Percentiles rank a stretch among this genome's conserved stretches.
phyloP scores from a whole-genome alignment of 2,113 vertebrate species.

The Steatornis caripensis region DNA sequence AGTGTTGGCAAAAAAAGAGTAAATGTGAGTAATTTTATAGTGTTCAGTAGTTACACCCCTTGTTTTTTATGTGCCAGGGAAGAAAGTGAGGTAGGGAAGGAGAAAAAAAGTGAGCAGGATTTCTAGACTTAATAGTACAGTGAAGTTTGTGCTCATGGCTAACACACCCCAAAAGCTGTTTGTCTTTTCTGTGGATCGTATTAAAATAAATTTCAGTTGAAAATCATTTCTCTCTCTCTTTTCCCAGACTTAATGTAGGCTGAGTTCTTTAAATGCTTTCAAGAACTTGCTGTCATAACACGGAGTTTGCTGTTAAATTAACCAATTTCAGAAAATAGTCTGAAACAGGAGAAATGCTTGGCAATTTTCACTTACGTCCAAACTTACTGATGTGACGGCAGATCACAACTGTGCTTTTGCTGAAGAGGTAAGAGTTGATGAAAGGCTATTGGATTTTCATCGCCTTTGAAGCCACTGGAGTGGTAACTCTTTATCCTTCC shows the following conservation, averaged over 20 bases:
- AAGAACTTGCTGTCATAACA: neutral
- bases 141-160: neutral
- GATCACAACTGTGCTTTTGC: neutral
- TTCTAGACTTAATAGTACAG: neutral
- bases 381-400: neutral
- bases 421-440: neutral
- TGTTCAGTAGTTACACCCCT: neutral
- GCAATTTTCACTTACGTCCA: neutral
- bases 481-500: neutral
- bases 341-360: neutral
- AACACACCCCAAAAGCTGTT: neutral
- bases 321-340: neutral
- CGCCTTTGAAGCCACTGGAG: neutral
- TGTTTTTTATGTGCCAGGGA: neutral
- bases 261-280: neutral
- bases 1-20: neutral
- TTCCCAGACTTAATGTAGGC: neutral
- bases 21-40: neutral
- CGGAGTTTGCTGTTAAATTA: neutral
- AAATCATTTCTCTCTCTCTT: neutral
- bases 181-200: neutral
- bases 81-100: neutral
- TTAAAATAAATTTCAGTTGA: neutral
- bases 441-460: neutral
- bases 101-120: neutral